Evolutionary conservation across 2,113 vertebrate genomes (phyloP).

Genomic region (Myxocyprinus asiaticus): DNA sequence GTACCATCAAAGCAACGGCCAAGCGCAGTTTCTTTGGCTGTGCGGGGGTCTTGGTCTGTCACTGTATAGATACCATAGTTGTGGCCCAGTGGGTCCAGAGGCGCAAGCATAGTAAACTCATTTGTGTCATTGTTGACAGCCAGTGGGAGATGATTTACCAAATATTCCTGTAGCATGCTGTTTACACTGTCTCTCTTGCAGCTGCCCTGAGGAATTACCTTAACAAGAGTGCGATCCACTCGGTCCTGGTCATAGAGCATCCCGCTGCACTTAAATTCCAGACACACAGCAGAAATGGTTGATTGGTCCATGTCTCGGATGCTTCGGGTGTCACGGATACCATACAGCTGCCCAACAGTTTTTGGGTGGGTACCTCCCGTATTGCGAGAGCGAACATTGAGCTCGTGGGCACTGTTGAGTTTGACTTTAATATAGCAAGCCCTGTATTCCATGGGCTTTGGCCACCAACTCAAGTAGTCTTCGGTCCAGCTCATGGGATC

Average conservation of each 20-base stretch:
- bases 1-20: constrained; percentile 95
- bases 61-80: constrained; percentile 98
- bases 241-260: constrained; percentile 96
- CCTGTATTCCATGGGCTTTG: constrained; percentile 95
- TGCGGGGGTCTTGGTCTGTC: constrained; percentile 92
- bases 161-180: constrained; percentile 91
- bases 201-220: constrained; percentile 90
- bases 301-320: constrained; percentile 79
- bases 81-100: constrained; percentile 92
- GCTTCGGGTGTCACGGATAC: constrained; percentile 90
- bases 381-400: constrained; percentile 92
- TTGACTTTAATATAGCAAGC: constrained; percentile 96
- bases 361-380: constrained; percentile 93
- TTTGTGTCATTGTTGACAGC: constrained; percentile 94
- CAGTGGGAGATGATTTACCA: constrained; percentile 93
- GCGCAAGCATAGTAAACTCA: constrained; percentile 95
- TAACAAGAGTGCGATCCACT: constrained; percentile 91
- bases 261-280: constrained; percentile 97
- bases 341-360: constrained; percentile 91
- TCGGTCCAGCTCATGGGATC: constrained; percentile 97
- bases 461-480: constrained; percentile 97
- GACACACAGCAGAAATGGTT: constrained; percentile 83
- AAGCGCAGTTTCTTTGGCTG: constrained; percentile 93
- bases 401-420: constrained; percentile 83
- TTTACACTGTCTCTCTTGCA: constrained; percentile 87